Base-by-base conservation (phyloP, 2,113 vertebrate species). In the Etia nguti region DNA sequence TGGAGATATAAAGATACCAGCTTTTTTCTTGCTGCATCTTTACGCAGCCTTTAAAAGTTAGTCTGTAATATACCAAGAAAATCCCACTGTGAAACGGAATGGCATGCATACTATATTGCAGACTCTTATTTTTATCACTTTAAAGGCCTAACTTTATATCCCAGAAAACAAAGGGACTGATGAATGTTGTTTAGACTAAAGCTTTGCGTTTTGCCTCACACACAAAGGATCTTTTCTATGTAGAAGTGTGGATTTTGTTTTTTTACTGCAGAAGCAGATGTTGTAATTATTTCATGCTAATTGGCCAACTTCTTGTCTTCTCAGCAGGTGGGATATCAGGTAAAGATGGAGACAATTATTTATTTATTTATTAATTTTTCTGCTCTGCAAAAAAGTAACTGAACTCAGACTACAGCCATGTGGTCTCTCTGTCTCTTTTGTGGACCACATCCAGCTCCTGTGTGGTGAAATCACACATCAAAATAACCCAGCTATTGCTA, bases 281-380 rank as follows among this genome's bases (percentile, higher is more conserved):
- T 90, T 84, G 56, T 90, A 91, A 92, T 90, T 92, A 82, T 80
- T 84, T 68, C 6, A 8, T 73, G 87, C 88, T 90, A 91, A 92
- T 94, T 94, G 52, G 57, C 34, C 50, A 43, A 77, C 60, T 70
- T 87, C 22, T 86, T 22, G 60, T 88, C 84, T 93, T 59, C 80
- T 38, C 34, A 8, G 80, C 60, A 84, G 79, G 46, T 88, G 6
- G 46, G 56, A 48, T 70, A 62, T 29, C 56, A 85, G 50, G 83
- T 91, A 59, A 81, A 41, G 36, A 48, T 41, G 36, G 68, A 88
- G 41, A 85, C 8, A 12, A 0, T 22, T 38, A 10, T 60, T 62
- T 10, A 26, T 10, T 18, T 91, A 24, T 43, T 43, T 10, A 26
- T 46, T n/a, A 92, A 43, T 75, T 65, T 24, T 56, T 56, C 80